Conservation (phyloP, 1,140 invertebrate genomes). For the Diplogasteroides magnus region DNA sequence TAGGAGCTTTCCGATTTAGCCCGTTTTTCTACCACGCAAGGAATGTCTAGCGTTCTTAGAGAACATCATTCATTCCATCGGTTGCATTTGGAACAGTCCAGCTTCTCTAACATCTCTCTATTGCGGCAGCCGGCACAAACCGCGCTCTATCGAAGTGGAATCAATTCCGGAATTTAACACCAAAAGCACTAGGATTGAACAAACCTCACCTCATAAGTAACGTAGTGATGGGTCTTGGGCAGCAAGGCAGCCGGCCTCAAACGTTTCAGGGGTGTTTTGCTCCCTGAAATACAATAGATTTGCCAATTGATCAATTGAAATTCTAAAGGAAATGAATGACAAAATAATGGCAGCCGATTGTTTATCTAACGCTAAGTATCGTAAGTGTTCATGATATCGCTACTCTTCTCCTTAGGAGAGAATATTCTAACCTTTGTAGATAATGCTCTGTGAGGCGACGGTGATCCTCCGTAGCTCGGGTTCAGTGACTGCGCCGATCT, state of each 20-base stretch:
- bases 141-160: too few species aligned
- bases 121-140: too few species aligned
- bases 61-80: too few species aligned
- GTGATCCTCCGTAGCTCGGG: conserved; percentile 43
- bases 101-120: too few species aligned
- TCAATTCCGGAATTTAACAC: too few species aligned
- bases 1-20: too few species aligned
- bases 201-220: conserved; percentile 74
- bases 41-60: too few species aligned
- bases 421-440: conserved; percentile 44
- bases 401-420: neutral
- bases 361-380: neutral
- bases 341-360: neutral
- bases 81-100: too few species aligned
- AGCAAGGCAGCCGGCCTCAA: conserved; percentile 66
- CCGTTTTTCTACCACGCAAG: too few species aligned
- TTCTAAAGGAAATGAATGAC: neutral
- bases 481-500: conserved; percentile 48
- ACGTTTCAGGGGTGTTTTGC: conserved; percentile 31
- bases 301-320: neutral
- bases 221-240: conserved; percentile 80
- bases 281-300: conserved; percentile 29
- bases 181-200: neutral
- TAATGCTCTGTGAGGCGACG: conserved; percentile 47
- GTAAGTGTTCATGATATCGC: too few species aligned